A percentile compares a stretch with the other conserved stretches of the same genome.
phyloP scores from a whole-genome alignment of 2,113 vertebrate species.

The Coturnix japonica region DNA sequence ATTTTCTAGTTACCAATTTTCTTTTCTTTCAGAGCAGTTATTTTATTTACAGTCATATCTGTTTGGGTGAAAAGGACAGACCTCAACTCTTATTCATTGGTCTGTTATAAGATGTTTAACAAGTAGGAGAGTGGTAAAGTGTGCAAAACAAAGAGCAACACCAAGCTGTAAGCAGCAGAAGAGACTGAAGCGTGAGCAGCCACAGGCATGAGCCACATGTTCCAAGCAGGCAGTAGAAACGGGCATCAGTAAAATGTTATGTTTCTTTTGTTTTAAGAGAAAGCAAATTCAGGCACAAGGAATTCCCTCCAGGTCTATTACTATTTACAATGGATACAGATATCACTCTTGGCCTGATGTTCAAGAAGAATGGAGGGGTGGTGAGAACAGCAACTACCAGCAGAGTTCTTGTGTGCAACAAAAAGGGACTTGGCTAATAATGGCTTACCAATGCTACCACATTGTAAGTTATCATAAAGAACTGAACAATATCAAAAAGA shows the following conservation, averaged over 20 bases:
- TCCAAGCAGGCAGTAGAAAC: neutral
- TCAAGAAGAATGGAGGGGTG: neutral
- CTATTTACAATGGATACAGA: neutral
- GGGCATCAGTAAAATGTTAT: neutral
- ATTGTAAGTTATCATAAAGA: neutral
- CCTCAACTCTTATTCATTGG: neutral
- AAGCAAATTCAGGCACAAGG: conserved; percentile 7
- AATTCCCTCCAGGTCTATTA: conserved; percentile 14
- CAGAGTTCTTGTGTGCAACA: neutral
- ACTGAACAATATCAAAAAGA: neutral
- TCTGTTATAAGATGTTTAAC: conserved; percentile 5
- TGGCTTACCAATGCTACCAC: neutral
- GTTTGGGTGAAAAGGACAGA: conserved; percentile 15
- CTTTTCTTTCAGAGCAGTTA: conserved; percentile 9
- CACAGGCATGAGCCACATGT: neutral
- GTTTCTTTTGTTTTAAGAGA: neutral
- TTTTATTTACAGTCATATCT: conserved; percentile 9
- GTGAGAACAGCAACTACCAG: neutral
- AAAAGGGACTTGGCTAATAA: neutral
- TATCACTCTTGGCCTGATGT: neutral
- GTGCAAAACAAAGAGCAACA: neutral
- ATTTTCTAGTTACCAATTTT: conserved; percentile 11
- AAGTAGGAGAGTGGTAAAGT: neutral
- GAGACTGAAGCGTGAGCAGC: neutral
- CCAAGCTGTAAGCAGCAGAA: neutral